These are phyloP conservation scores for Imbricaverruca yamaguchii DNA, from an alignment of 2,888 invertebrate species.

Conservation along the genomic window DNA sequence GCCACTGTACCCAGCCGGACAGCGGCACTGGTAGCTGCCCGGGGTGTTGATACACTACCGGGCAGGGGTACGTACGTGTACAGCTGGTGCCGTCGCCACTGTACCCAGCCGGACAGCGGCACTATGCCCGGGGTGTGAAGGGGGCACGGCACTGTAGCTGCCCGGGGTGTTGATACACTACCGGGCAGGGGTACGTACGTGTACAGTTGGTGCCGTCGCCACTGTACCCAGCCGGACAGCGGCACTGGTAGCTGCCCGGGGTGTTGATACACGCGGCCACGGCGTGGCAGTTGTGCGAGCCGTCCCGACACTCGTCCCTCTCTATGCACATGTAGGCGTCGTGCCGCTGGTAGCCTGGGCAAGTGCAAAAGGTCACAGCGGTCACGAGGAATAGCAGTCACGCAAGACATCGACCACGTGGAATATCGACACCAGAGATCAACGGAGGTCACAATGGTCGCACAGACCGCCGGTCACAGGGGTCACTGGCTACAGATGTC, in stretches of 20 bases:
- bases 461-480: too few relatives aligned
- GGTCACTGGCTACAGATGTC: too few relatives aligned
- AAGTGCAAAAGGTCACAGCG: not conserved
- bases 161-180: constrained; percentile 70
- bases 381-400: not conserved
- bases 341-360: constrained; percentile 60
- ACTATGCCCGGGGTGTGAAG: too few relatives aligned
- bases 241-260: constrained; percentile 65
- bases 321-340: constrained; percentile 70
- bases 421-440: too few relatives aligned
- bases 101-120: constrained; percentile 56
- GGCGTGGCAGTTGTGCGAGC: constrained; percentile 63
- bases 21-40: constrained; percentile 67
- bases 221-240: constrained; percentile 60
- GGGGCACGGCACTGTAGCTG: constrained; percentile 65
- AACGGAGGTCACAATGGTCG: too few relatives aligned
- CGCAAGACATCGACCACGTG: too few relatives aligned
- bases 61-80: constrained; percentile 55
- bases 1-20: constrained; percentile 63
- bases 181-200: constrained; percentile 52
- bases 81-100: constrained; percentile 64
- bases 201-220: constrained; percentile 64
- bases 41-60: constrained; percentile 63
- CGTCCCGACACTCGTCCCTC: constrained; percentile 67
- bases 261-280: constrained; percentile 74